Percentiles rank a stretch among this genome's conserved stretches.
phyloP scores from a whole-genome alignment of 2,888 invertebrate genomes.

The Yponomeuta sedellus region DNA sequence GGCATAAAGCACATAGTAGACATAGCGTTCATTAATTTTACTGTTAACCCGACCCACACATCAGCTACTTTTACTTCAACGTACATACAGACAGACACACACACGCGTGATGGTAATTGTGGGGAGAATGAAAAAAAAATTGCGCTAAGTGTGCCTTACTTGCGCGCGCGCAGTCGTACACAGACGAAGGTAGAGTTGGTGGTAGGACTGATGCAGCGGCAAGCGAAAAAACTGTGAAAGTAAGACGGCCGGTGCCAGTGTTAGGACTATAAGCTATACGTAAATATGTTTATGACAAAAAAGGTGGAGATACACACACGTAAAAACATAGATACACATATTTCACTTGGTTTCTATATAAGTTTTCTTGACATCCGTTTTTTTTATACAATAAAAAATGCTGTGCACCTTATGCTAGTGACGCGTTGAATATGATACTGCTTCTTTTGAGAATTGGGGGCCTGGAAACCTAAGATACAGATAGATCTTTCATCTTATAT shows the following conservation, averaged over 20 bases:
- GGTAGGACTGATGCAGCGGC: no score
- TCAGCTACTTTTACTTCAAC: background rate
- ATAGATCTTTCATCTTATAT: no score
- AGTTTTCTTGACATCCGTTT: no score
- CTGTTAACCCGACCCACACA: constrained; percentile 31
- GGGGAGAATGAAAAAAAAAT: constrained; percentile 70
- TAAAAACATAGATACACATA: no score
- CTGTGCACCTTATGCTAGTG: no score
- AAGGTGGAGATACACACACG: no score
- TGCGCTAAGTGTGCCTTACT: constrained; percentile 73
- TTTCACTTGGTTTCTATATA: no score
- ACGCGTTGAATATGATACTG: no score
- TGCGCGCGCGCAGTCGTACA: constrained; percentile 54
- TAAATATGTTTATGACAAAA: background rate
- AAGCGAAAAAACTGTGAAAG: background rate
- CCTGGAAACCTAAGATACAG: no score
- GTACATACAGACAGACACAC: constrained; percentile 26
- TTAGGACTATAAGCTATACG: background rate
- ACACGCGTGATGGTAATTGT: constrained; percentile 56
- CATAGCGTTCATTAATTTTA: constrained; percentile 24
- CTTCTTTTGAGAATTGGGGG: no score
- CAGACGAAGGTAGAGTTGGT: constrained; percentile 29
- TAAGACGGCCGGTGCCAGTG: background rate
- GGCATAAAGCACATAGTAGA: background rate
- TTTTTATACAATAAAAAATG: no score